Evolutionary conservation across 2,113 vertebrate genomes (phyloP), one percentile per base, ranked within the genome.

Genomic region (Pithys albifrons): DNA sequence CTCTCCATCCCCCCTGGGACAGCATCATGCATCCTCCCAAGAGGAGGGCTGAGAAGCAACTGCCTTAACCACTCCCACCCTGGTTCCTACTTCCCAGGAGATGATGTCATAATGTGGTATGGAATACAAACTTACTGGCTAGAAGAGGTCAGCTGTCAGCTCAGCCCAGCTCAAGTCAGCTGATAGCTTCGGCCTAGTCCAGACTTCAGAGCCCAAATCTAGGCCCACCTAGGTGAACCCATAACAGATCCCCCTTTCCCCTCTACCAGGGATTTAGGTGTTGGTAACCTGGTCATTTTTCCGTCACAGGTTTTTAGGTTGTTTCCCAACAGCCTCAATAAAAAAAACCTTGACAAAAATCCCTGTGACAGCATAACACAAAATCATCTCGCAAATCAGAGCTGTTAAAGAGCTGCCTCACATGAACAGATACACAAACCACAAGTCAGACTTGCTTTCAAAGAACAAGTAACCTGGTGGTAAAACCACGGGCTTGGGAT

Each of bases 371-470:
- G 41, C 14, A 16, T 57, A 62, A 37, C 54, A 12, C 13, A 20
- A 91, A 85, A 67, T 61, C 62, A 49, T 62, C 67, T 88, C 2
- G 0, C 59, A 86, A 62, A 85, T 77, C 46, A 43, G 43, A 49
- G 71, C 61, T 72, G 39, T 85, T 52, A 77, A 93, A 76, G 66
- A 61, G 76, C 64, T 46, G 20, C 80, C 76, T 97, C 76, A 51
- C 72, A 46, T 39, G 72, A 93, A 61, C 91, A 86, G 89, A 91
- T 84, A 76, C 25, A 31, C 74, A 95, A 87, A 52, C 29, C 65
- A 25, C 90, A 80, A 90, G 75, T 58, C 19, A 95, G 89, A 86
- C 43, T 86, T 86, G 73, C 94, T 95, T 95, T 96, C 93, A 95
- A 89, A 95, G 94, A 95, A 84, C 64, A 46, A 93, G 88, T 48